Conservation (phyloP, 2,888 invertebrate species). For the Neoitamus cyanurus region DNA sequence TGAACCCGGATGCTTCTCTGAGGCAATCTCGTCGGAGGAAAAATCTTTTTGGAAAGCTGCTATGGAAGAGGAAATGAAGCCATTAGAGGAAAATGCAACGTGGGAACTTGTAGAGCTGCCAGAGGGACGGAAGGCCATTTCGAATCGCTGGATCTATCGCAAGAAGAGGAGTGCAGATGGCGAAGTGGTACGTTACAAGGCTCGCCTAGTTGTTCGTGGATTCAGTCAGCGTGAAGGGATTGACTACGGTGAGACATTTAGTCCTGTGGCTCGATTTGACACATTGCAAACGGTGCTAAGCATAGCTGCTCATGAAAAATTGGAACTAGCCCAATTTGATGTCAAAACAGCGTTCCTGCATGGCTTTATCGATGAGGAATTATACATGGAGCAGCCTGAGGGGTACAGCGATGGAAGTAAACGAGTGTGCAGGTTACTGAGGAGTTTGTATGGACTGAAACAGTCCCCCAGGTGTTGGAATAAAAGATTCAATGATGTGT, state of each 20-base stretch:
- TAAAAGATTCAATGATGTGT: too few species aligned
- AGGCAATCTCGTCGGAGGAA: neutral
- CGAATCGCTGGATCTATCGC: constrained; percentile 57
- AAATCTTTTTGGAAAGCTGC: constrained; percentile 43
- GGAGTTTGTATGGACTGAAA: too few species aligned
- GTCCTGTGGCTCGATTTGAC: constrained; percentile 57
- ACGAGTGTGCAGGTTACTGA: too few species aligned
- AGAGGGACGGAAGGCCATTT: constrained; percentile 51
- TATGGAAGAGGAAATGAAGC: constrained; percentile 51
- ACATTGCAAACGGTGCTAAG: constrained; percentile 49
- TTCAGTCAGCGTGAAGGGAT: constrained; percentile 56
- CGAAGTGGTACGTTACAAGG: constrained; percentile 54
- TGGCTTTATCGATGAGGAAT: neutral
- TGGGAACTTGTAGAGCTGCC: constrained; percentile 52
- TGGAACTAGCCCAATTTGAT: neutral
- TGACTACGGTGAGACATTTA: constrained; percentile 58
- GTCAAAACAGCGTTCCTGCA: neutral
- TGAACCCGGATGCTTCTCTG: neutral
- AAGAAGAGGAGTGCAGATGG: constrained; percentile 54
- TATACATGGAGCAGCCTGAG: too few species aligned
- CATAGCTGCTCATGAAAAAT: neutral
- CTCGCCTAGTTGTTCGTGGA: constrained; percentile 58
- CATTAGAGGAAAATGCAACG: constrained; percentile 51
- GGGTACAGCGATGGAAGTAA: too few species aligned
- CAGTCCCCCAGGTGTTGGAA: too few species aligned